phyloP scores from a whole-genome alignment of 30 jellyfish, hydroid and myxozoan genomes.

The Aurelia sp. region DNA sequence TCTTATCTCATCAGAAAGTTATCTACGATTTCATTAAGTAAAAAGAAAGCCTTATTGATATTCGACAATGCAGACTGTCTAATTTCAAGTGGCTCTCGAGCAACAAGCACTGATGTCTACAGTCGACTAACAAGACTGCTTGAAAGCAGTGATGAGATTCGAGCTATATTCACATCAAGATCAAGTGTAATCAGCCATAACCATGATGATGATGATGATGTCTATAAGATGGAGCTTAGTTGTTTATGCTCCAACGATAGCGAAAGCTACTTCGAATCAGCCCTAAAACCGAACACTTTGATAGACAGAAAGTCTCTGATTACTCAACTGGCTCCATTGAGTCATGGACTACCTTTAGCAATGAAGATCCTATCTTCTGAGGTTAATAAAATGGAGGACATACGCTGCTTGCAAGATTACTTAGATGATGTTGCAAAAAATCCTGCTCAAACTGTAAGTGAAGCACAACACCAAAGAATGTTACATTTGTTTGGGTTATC shows the following conservation, averaged over 20 bases:
- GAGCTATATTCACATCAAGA: background rate
- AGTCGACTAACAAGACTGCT: background rate
- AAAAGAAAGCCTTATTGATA: slow-evolving; percentile 5
- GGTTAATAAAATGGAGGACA: background rate
- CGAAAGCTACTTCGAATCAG: background rate
- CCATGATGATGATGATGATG: no score
- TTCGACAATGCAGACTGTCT: slow-evolving; percentile 32
- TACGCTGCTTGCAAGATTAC: background rate
- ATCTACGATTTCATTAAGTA: background rate
- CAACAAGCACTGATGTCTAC: background rate
- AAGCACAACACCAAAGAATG: background rate
- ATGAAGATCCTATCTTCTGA: background rate
- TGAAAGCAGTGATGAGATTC: background rate
- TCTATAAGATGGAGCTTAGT: background rate
- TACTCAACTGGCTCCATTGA: background rate
- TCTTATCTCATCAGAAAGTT: background rate
- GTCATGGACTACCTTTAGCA: background rate
- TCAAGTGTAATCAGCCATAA: no score
- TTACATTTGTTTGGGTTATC: background rate
- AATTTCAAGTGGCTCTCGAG: no score
- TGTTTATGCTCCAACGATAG: background rate
- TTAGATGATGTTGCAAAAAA: background rate
- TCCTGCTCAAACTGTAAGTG: background rate
- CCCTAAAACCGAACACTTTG: background rate
- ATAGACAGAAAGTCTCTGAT: background rate